Evolutionary conservation across 2,113 vertebrate genomes (phyloP), one percentile per base, ranked within the genome.

Genomic region (Opisthocomus hoazin): DNA sequence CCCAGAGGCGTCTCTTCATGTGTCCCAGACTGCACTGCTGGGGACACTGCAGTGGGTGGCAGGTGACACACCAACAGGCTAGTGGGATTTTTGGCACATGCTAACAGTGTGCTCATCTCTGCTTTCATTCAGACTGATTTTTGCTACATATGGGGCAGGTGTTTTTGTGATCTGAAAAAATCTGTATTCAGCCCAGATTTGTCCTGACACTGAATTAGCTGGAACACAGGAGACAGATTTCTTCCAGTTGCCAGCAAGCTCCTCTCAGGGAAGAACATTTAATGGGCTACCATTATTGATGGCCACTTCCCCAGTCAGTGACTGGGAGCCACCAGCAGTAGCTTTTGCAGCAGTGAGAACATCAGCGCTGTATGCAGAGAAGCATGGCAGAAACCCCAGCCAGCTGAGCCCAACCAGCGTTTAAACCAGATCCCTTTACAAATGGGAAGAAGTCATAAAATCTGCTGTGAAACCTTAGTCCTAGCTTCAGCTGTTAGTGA

Each of bases 371-470:
- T 56, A 69, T 70, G 36, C 36, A 41, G 46, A 66, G 43, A 32
- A 91, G 43, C 37, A 56, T 8, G 60, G 39, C 93, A 76, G 66
- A 71, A 80, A n/a, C 46, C 22, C 34, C 76, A 91, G 53, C 83
- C 84, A 74, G 71, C 82, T 88, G 43, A 81, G 79, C 50, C 78
- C 79, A 50, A n/a, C 16, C 34, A 79, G 19, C 45, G 23, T 92
- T 91, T 91, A 76, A 91, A 84, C 27, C 81, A 95, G 61, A 92
- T 79, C 63, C 45, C 78, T 92, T 80, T 86, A 71, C 84, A 94
- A 95, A 93, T 74, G 81, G 80, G 91, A 93, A 94, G 60, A 96
- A 87, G 84, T 89, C 63, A 85, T 96, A 97, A 97, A 97, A 89
- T 71, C 71, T 65, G 26, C 71, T 41, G 70, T 88, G 93, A 96